Conservation (phyloP, 2,113 vertebrate genomes). For the Lasiurus borealis region DNA sequence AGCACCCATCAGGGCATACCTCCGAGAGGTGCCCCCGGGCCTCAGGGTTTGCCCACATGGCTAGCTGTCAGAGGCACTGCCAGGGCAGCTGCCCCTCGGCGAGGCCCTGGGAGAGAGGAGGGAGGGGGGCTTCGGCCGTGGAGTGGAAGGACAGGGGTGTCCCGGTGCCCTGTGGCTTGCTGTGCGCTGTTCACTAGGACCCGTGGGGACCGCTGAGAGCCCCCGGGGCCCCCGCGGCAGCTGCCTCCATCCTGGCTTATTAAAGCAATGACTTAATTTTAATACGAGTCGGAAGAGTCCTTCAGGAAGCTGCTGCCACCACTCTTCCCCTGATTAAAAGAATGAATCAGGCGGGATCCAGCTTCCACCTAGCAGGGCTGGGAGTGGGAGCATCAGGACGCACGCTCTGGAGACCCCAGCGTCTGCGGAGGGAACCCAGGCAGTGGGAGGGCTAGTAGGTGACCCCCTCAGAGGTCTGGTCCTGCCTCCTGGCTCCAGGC, state of each 20-base stretch:
- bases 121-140: neutral
- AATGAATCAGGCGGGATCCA: slow-evolving; percentile 77
- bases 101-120: neutral
- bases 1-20: neutral
- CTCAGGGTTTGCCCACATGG: neutral
- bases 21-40: neutral
- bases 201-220: slow-evolving; percentile 59
- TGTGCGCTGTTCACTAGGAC: slow-evolving; percentile 29
- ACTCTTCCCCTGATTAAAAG: slow-evolving; percentile 81
- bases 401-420: neutral
- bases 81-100: neutral
- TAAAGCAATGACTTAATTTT: slow-evolving; percentile 86
- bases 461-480: neutral
- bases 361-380: slow-evolving; percentile 17
- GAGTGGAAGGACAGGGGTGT: neutral
- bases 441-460: neutral
- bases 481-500: neutral
- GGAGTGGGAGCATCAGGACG: rapidly evolving
- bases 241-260: slow-evolving; percentile 78
- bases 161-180: rapidly evolving
- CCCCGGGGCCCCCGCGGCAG: neutral
- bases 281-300: slow-evolving; percentile 75
- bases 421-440: neutral
- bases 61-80: neutral
- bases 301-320: slow-evolving; percentile 63